Evolutionary conservation across 2,888 invertebrate species (phyloP), one percentile per base, ranked within the genome.

Genomic region (Maniola hyperantus): DNA sequence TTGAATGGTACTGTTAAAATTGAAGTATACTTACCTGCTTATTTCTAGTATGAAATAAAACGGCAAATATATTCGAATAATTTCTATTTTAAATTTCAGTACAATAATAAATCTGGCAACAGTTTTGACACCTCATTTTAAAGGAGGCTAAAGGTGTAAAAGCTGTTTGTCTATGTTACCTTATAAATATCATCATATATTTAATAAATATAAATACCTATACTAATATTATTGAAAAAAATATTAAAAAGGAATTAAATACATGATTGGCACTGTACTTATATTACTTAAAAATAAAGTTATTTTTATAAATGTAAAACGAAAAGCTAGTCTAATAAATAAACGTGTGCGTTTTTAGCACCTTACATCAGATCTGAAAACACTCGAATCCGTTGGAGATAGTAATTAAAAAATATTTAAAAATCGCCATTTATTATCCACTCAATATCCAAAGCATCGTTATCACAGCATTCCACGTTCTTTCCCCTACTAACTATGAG

Each of bases 51-150:
- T 78, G 79, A 80, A 77, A 85, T 83, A 81, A 73, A 77, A 76
- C 58, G 68, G 69, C 66, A 63, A 54, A 75, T 71, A n/a, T 72
- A 76, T 82, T 85, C 77, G 83, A 87, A 88, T 91, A 89, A 85
- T 88, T 82, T 89, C 88, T 91, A 89, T 87, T 87, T 80, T 87
- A 85, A 85, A 81, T 85, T 79, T 90, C 80, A 85, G 80, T 89
- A 89, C 85, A 88, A 83, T 89, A 84, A 87, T 89, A 88, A 88
- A 88, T 87, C 76, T 79, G 80, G 83, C 82, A 90, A 92, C 91
- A 91, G 90, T 83, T 89, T 87, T 77, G 77, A 86, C 90, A 88
- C 89, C 89, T 84, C 79, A 72, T 75, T 76, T 73, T 34, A 73
- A 73, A 76, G 85, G 89, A 88, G 87, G 87, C 83, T 67, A 74